Evolutionary conservation across 2,888 invertebrate genomes (phyloP).

Genomic region (Bellardia bayeri): DNA sequence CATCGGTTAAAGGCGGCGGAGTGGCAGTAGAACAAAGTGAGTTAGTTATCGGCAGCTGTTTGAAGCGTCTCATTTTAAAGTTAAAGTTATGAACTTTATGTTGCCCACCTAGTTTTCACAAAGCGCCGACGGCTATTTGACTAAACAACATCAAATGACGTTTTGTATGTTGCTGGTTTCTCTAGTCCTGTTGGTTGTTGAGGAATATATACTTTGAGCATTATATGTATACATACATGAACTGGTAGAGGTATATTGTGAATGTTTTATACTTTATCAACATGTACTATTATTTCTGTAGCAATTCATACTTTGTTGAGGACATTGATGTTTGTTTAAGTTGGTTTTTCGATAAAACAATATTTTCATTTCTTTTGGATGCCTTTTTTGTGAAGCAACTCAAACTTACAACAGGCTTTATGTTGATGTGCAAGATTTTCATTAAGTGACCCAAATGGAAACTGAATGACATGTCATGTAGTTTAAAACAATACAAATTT

Average conservation of each 20-base stretch:
- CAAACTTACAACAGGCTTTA: neutral
- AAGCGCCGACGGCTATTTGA: conserved; percentile 61
- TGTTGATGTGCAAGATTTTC: neutral
- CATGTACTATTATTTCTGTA: neutral
- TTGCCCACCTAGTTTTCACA: conserved; percentile 31
- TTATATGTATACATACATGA: neutral
- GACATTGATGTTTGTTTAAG: neutral
- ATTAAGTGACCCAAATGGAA: neutral
- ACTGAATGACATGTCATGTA: neutral
- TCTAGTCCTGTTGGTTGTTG: neutral
- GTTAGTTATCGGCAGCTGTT: conserved; percentile 50
- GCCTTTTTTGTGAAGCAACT: neutral
- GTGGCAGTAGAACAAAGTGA: neutral
- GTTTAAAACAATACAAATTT: no score
- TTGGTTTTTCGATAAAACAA: conserved; percentile 9
- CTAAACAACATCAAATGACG: conserved; percentile 41
- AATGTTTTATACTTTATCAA: neutral
- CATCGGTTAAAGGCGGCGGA: neutral
- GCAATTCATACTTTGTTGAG: neutral
- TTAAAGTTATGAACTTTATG: conserved; percentile 30
- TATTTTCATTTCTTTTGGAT: neutral
- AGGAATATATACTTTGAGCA: neutral
- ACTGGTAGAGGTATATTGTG: neutral
- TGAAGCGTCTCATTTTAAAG: conserved; percentile 8
- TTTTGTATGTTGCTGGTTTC: conserved; percentile 1